Evolutionary conservation across 1,140 invertebrate species (phyloP).

Genomic region (Zaprionus lachaisei): DNA sequence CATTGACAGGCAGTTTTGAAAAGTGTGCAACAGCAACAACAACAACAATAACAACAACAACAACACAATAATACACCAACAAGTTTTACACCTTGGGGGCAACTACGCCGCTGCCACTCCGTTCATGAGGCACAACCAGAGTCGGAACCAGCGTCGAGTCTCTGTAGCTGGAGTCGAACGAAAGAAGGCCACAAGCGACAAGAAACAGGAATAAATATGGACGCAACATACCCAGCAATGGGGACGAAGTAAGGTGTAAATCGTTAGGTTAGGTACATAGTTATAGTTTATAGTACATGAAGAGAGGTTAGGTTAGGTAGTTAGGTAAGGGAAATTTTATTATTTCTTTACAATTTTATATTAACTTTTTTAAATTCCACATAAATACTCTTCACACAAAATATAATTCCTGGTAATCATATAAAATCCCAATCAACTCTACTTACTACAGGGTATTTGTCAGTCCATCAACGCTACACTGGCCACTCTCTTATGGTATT

Average conservation of each 20-base stretch:
- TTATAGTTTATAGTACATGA: too few relatives aligned
- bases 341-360: too few relatives aligned
- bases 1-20: slow-evolving; percentile 83
- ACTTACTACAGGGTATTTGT: slow-evolving; percentile 1
- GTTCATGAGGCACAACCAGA: slow-evolving; percentile 62
- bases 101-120: slow-evolving; percentile 57
- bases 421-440: too few relatives aligned
- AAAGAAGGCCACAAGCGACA: slow-evolving; percentile 36
- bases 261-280: neutral
- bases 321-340: too few relatives aligned
- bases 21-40: slow-evolving; percentile 70
- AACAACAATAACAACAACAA: slow-evolving; percentile 44
- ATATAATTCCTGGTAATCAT: too few relatives aligned
- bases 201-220: slow-evolving; percentile 70
- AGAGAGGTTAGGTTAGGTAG: too few relatives aligned
- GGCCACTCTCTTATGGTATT: slow-evolving; percentile 38
- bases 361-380: too few relatives aligned
- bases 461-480: neutral
- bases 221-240: slow-evolving; percentile 27
- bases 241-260: neutral
- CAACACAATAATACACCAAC: slow-evolving; percentile 49
- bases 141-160: slow-evolving; percentile 23
- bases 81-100: slow-evolving; percentile 71
- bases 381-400: too few relatives aligned
- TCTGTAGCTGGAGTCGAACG: slow-evolving; percentile 47